These are phyloP conservation scores for Chroicocephalus ridibundus DNA, from an alignment of 2,113 vertebrate species.

Conservation along the genomic window DNA sequence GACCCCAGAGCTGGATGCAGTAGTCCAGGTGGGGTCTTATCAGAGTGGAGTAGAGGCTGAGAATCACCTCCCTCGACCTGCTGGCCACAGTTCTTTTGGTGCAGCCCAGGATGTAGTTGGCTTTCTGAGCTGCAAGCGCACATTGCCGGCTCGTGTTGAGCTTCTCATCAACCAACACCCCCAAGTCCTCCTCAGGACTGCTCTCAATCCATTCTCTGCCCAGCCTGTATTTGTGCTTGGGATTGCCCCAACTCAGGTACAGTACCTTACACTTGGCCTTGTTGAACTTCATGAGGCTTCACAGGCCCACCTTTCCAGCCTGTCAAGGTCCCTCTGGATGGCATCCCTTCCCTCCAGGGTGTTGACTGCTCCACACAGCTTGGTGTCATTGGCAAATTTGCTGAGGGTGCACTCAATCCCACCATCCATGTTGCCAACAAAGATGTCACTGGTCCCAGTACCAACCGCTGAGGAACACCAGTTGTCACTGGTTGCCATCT, in stretches of 20 bases:
- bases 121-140: not conserved
- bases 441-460: not conserved
- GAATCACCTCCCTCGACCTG: not conserved
- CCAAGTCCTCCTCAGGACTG: not conserved
- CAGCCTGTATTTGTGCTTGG: not conserved
- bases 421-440: not conserved
- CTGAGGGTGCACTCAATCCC: not conserved
- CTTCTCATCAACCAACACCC: not conserved
- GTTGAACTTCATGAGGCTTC: not conserved
- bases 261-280: not conserved
- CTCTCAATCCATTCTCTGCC: not conserved
- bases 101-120: not conserved
- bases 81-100: not conserved
- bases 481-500: not conserved
- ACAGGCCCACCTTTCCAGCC: not conserved
- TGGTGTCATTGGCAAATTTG: not conserved
- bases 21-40: not conserved
- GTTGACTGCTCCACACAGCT: not conserved
- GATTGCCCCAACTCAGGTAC: not conserved
- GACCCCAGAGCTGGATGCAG: not conserved
- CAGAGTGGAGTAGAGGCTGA: not conserved
- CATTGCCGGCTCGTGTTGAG: not conserved
- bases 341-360: not conserved
- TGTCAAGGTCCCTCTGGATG: not conserved
- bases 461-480: not conserved